Conservation (phyloP, 2,888 invertebrate species). For the Nebria salina region DNA sequence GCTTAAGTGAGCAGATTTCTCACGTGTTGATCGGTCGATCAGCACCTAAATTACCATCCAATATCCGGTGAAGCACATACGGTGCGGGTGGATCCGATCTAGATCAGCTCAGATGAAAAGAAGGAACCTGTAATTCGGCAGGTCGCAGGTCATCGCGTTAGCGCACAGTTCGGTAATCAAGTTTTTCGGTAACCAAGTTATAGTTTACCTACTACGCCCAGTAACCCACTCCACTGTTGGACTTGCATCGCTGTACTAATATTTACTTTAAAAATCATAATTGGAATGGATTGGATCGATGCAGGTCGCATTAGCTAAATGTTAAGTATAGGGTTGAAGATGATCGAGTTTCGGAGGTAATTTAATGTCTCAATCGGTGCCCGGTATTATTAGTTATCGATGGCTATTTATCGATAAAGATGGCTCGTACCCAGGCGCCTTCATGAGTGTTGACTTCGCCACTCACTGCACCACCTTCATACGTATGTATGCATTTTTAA, state of each 20-base stretch:
- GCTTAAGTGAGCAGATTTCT: constrained; percentile 4
- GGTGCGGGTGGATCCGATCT: constrained; percentile 25
- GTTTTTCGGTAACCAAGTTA: not conserved
- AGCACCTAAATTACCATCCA: constrained; percentile 17
- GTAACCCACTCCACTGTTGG: not conserved
- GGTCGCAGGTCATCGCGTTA: constrained; percentile 36
- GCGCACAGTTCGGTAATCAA: not conserved
- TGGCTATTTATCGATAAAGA: not conserved
- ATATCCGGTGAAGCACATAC: constrained; percentile 29
- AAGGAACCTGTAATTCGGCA: constrained; percentile 27
- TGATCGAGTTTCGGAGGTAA: constrained; percentile 12
- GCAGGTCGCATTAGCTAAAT: constrained; percentile 60
- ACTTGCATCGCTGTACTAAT: constrained; percentile 32
- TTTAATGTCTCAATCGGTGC: constrained; percentile 35
- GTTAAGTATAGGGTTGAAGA: constrained; percentile 59
- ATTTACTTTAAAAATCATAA: constrained; percentile 46
- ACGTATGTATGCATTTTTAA: not conserved
- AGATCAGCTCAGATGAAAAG: not conserved
- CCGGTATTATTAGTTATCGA: not conserved
- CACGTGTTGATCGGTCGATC: constrained; percentile 14
- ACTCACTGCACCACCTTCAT: not conserved
- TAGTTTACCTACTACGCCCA: not conserved
- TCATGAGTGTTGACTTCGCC: not conserved
- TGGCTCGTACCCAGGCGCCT: not conserved
- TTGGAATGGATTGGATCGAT: constrained; percentile 30